A percentile compares a stretch with the other conserved stretches of the same genome.
Conservation (phyloP, 1,140 invertebrate genomes). For the Drosophila nikananu region DNA sequence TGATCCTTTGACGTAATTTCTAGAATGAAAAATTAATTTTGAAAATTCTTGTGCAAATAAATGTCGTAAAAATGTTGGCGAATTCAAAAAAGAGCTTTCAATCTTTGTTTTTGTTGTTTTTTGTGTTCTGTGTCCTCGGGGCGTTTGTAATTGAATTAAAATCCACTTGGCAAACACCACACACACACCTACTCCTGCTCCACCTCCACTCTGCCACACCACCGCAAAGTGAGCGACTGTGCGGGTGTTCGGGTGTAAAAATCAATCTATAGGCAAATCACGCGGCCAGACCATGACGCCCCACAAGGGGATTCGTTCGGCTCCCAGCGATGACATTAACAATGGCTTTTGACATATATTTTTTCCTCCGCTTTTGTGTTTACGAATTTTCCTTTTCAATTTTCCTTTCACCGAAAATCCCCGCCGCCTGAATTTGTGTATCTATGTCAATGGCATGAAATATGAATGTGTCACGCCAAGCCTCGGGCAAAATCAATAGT, state of each 20-base stretch:
- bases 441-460: conserved; percentile 81
- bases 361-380: conserved; percentile 45
- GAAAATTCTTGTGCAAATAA: conserved; percentile 32
- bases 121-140: not conserved
- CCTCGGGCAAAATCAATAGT: conserved; percentile 73
- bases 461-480: conserved; percentile 44
- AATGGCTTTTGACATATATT: conserved; percentile 78
- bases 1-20: conserved; percentile 51
- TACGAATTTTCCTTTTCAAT: conserved; percentile 73
- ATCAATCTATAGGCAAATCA: conserved; percentile 76
- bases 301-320: conserved; percentile 18
- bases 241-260: conserved; percentile 43
- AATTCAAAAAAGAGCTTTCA: not conserved
- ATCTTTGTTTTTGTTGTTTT: not conserved
- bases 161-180: conserved; percentile 55
- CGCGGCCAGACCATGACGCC: conserved; percentile 49
- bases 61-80: conserved; percentile 1
- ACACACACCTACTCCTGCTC: not conserved
- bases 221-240: conserved; percentile 7
- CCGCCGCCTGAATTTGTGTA: conserved; percentile 56
- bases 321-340: conserved; percentile 64
- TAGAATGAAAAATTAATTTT: conserved; percentile 61
- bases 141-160: conserved; percentile 63
- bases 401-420: conserved; percentile 64
- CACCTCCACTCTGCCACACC: not conserved